Conservation (phyloP, 2,888 invertebrate species). For the Hydriomena furcata region DNA sequence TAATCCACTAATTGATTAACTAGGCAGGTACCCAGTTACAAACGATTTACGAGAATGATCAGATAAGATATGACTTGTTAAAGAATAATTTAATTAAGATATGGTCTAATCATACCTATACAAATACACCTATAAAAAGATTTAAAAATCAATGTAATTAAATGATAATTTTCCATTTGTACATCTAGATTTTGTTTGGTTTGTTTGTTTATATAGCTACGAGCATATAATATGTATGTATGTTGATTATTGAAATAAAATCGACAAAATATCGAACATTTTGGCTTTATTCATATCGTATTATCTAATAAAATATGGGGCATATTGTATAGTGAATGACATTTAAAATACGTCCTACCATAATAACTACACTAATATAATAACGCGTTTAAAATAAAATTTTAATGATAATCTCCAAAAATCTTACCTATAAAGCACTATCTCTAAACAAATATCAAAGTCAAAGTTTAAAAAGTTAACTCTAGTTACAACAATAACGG, state of each 20-base stretch:
- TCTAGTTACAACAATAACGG: constrained; percentile 3
- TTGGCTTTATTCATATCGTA: constrained; percentile 26
- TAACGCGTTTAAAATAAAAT: constrained; percentile 14
- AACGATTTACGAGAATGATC: no score
- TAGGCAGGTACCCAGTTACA: background rate
- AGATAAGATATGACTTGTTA: constrained; percentile 1
- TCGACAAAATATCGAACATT: constrained; percentile 5
- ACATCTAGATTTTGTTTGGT: no score
- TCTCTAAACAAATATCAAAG: constrained; percentile 6
- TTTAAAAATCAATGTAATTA: no score
- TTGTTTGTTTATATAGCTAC: no score
- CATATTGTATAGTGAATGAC: constrained; percentile 20
- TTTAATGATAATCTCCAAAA: constrained; percentile 13
- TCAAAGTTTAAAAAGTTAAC: constrained; percentile 7
- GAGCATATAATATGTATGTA: no score
- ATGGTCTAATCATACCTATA: no score
- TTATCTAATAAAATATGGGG: constrained; percentile 24
- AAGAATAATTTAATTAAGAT: background rate
- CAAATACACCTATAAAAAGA: no score
- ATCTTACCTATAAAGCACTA: constrained; percentile 1
- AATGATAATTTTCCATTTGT: no score
- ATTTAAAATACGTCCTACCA: constrained; percentile 8
- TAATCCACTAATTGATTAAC: no score
- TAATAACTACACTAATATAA: constrained; percentile 13
- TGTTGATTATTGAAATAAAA: constrained; percentile 13